Conservation (phyloP, 23 tunicate species). For the Ascidia mentula region DNA sequence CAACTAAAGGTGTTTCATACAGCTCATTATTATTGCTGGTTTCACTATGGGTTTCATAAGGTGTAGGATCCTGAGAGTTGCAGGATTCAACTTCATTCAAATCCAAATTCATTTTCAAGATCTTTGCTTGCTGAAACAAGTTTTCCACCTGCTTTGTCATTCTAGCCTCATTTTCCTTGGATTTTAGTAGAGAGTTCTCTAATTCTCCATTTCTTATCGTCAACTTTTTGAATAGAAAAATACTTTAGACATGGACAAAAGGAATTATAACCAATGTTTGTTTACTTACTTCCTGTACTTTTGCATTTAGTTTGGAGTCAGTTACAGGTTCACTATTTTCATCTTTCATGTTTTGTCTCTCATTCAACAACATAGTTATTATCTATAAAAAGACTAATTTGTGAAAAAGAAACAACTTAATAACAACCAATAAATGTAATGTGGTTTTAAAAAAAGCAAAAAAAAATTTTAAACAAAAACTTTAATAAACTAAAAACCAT, state of each 20-base stretch:
- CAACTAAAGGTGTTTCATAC: not conserved
- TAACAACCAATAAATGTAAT: not conserved
- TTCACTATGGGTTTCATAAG: not conserved
- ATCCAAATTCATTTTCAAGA: not conserved
- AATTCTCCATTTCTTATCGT: slow-evolving; percentile 9
- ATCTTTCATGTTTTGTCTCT: slow-evolving; percentile 8
- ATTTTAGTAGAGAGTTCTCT: not conserved
- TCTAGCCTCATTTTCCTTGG: not conserved
- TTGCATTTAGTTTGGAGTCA: not conserved
- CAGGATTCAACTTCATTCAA: not conserved
- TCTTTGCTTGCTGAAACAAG: not conserved
- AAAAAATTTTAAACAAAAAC: too few species aligned
- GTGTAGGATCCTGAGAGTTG: not conserved
- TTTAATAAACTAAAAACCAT: not conserved
- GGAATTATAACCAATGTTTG: not conserved
- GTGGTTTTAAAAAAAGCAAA: not conserved
- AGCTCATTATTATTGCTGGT: not conserved
- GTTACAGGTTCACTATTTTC: not conserved
- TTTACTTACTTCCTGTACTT: not conserved
- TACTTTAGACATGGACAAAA: not conserved
- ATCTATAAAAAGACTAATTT: slow-evolving; percentile 34
- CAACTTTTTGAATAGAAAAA: not conserved
- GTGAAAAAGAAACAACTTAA: not conserved
- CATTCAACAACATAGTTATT: slow-evolving; percentile 45
- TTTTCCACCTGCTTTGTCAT: slow-evolving; percentile 9